A percentile compares a stretch with the other conserved stretches of the same genome.
Evolutionary conservation across 2,888 invertebrate species (phyloP).

Genomic region (Leptura quadrifasciata): DNA sequence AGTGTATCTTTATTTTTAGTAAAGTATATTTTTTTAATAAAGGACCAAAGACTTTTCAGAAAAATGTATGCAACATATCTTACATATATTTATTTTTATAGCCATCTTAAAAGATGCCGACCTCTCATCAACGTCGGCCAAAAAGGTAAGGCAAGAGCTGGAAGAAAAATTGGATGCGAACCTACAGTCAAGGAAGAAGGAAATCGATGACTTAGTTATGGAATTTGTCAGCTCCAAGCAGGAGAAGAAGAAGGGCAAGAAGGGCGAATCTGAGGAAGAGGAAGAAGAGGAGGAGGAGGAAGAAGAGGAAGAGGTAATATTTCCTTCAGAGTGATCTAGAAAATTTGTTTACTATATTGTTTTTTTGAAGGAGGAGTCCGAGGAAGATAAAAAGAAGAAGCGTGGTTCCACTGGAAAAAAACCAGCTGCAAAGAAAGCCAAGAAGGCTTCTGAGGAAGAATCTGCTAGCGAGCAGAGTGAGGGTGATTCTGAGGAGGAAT

Average conservation of each 20-base stretch:
- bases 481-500: constrained; percentile 78
- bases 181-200: constrained; percentile 85
- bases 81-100: constrained; percentile 70
- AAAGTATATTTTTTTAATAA: too few species aligned
- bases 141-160: constrained; percentile 90
- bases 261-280: constrained; percentile 75
- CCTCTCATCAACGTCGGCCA: constrained; percentile 88
- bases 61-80: too few species aligned
- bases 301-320: constrained; percentile 61
- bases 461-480: constrained; percentile 74
- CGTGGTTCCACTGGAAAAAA: constrained; percentile 75
- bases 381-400: constrained; percentile 77
- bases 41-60: too few species aligned
- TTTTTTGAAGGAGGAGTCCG: constrained; percentile 67
- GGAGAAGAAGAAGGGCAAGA: constrained; percentile 73
- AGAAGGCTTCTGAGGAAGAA: constrained; percentile 75
- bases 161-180: constrained; percentile 88
- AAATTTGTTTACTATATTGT: neutral
- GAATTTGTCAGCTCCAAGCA: constrained; percentile 78
- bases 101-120: constrained; percentile 92
- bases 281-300: constrained; percentile 75
- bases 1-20: too few species aligned
- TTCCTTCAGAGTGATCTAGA: constrained; percentile 2
- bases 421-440: constrained; percentile 74
- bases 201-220: constrained; percentile 93